Evolutionary conservation across 2,797 vertebrate species (phyloP), one percentile per base, ranked within the genome.

Genomic region (Lepidocolaptes lacrymiger): DNA sequence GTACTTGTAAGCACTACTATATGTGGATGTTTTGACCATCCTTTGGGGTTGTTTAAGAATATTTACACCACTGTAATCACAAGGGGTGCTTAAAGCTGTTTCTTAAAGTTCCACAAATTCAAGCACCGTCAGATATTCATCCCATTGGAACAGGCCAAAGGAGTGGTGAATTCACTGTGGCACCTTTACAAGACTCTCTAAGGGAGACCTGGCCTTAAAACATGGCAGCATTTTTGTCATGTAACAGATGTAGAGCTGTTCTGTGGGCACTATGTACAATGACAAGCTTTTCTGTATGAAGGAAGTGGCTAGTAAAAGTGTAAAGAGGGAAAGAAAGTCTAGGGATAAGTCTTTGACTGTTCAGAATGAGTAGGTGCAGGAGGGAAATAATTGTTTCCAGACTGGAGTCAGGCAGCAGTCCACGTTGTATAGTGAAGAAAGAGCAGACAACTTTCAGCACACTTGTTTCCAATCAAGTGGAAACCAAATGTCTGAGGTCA

Each of bases 351-450:
- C 41, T 68, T 12, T 62, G 63, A 61, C 37, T 88, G 75, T 85
- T 95, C 75, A 71, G 46, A 74, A 89, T 12, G 30, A 46, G 44
- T 82, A 87, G 61, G 72, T 92, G 69, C 28, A 85, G 30, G 58
- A 90, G 82, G 46, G 59, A 90, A 91, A 79, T 92, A 92, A 91
- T 84, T 83, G 85, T 78, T 95, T 93, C 62, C 92, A 95, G 79
- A 48, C 30, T 3, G 26, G 36, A 69, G 66, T 28, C 58, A 86
- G 82, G 89, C 82, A 93, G 69, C 66, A 58, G 69, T 78, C 55
- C 85, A 63, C 55, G 27, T 5, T 39, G 66, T 59, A 43, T 3
- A 34, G 66, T 17, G 54, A 86, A 84, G 75, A 91, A 80, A 43
- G 41, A 62, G 49, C 69, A 95, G 79, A 39, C 43, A 48, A 74